These are phyloP conservation scores for Ciconia nigra DNA, from an alignment of 2,797 vertebrate genomes.

Conservation along the genomic window DNA sequence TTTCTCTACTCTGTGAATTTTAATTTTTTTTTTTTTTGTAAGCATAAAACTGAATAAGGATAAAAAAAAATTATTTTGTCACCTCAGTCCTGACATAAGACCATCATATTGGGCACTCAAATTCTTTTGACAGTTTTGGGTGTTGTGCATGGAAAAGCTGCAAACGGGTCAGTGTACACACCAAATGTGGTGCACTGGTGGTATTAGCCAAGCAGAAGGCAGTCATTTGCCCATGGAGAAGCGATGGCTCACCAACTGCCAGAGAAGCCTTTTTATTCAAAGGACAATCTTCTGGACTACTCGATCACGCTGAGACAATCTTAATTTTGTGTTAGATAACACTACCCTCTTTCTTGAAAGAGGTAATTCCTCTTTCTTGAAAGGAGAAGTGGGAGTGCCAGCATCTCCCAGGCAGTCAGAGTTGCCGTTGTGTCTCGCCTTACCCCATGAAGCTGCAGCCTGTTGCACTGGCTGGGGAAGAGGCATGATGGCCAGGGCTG, in stretches of 20 bases:
- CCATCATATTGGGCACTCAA: background rate
- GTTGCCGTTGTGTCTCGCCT: background rate
- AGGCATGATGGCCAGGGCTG: background rate
- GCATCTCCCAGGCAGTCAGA: background rate
- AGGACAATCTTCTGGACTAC: background rate
- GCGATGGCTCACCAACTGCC: background rate
- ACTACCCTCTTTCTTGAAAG: background rate
- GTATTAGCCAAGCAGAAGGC: background rate
- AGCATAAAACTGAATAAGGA: background rate
- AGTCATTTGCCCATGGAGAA: background rate
- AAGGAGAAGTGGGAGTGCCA: background rate
- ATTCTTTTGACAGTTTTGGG: background rate
- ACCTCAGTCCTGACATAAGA: background rate
- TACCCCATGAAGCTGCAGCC: accelerated
- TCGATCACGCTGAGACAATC: accelerated
- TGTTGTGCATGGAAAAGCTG: background rate
- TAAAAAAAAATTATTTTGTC: background rate
- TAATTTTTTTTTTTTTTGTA: background rate
- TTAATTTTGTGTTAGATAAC: background rate
- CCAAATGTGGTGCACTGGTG: background rate
- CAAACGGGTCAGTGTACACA: background rate
- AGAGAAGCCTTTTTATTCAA: background rate
- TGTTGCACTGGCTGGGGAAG: background rate
- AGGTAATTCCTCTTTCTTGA: background rate
- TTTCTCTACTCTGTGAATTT: background rate